Base-by-base conservation (phyloP, 2,113 vertebrate species). In the Amphilophus citrinellus region DNA sequence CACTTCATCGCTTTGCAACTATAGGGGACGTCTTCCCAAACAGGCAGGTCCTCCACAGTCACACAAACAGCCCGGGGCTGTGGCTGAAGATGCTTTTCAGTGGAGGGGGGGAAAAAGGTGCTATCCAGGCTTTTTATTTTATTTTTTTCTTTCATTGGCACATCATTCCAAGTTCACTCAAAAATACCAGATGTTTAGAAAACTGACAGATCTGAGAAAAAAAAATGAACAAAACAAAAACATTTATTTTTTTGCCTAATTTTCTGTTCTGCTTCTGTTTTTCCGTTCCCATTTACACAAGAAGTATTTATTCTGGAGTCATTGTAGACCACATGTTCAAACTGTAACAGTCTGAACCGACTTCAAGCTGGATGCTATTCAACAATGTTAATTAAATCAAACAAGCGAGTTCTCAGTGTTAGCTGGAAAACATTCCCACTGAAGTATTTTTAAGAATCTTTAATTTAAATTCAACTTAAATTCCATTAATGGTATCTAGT, bases 1-100 rank as follows among this genome's bases (percentile, higher is more conserved):
- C 87, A 87, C 76, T 83, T 78, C 50, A 62, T 82, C 71, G 68
- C 60, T 85, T 80, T 17, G 61, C 77, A 82, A 80, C 58, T 71
- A 76, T 62, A 47, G 62, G 59, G 58, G 44, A 15, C 37, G 7
- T 61, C 76, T 82, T 83, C 62, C 71, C 62, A 76, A 89, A 80
- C 56, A 87, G 42, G 35, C 77, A 77, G 84, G 79, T 79, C 61
- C 71, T 80, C 79, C 42, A 75, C 63, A 56, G 59, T 68, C 50
- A 66, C 66, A 91, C 62, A 68, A 75, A 81, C 77, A 81, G 50
- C 88, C 79, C 10, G 9, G 57, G 77, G 82, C 32, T 32, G 59
- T 73, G 57, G 84, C 37, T 78, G 37, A 47, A 82, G 61, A 80
- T 15, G 76, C 65, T 71, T 83, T 76, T 58, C 22, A 63, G 79